These are phyloP conservation scores for Anisognathus igniventris DNA, from an alignment of 2,797 vertebrate species.

Conservation along the genomic window DNA sequence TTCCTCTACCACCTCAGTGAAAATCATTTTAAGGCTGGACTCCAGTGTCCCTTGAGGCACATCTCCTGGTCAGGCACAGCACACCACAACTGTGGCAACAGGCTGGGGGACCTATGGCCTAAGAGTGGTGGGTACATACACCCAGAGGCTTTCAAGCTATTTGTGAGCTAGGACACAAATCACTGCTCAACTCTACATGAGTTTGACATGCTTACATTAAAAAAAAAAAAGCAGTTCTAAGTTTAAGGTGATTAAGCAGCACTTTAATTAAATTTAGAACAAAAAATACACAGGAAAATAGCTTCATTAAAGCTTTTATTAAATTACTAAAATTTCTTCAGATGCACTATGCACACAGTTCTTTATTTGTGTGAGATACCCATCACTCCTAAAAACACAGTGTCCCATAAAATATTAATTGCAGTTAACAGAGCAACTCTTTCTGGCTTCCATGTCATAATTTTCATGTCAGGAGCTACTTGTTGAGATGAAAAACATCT, in stretches of 20 bases:
- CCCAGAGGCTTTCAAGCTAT: background rate
- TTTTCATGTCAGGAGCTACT: background rate
- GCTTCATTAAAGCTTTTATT: background rate
- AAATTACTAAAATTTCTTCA: background rate
- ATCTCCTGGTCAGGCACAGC: background rate
- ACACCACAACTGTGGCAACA: background rate
- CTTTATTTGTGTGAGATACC: background rate
- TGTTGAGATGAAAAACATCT: background rate
- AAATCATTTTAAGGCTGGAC: background rate
- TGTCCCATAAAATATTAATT: background rate
- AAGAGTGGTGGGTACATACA: background rate
- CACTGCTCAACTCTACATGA: background rate
- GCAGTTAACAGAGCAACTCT: background rate
- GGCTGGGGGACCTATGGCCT: rapidly evolving
- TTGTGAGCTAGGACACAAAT: background rate
- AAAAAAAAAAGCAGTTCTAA: background rate
- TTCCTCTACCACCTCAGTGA: background rate
- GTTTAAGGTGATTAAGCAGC: background rate
- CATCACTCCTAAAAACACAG: background rate
- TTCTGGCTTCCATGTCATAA: background rate
- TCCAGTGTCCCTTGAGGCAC: background rate
- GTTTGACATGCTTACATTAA: background rate
- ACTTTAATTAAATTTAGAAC: background rate
- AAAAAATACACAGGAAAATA: background rate
- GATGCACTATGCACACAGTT: background rate